Conservation (phyloP, 2,113 vertebrate species). For the Nyctereutes procyonoides region DNA sequence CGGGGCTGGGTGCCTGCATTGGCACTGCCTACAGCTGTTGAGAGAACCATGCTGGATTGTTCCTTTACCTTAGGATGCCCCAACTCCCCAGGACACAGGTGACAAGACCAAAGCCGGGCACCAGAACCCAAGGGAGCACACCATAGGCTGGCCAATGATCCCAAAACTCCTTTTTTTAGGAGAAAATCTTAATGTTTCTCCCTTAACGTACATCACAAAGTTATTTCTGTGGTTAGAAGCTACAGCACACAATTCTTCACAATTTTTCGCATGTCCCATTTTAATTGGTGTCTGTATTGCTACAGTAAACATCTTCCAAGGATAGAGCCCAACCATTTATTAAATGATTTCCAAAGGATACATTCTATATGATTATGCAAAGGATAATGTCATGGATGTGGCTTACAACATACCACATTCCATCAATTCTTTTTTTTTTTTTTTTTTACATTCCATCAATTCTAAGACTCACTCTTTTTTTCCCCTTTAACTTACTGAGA, state of each 20-base stretch:
- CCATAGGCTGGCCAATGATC: neutral
- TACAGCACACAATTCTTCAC: neutral
- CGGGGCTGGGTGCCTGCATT: neutral
- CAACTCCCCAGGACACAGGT: neutral
- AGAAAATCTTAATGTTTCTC: neutral
- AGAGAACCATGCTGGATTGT: neutral
- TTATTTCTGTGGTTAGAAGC: neutral
- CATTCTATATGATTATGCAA: neutral
- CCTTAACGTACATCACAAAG: neutral
- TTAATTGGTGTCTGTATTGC: neutral
- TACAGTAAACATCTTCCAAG: neutral
- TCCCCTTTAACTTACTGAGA: slow-evolving; percentile 9
- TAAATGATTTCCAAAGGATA: neutral
- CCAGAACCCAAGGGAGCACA: neutral
- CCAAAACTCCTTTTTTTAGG: neutral
- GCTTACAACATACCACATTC: neutral
- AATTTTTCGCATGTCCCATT: neutral
- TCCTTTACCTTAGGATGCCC: neutral
- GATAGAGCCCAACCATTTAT: neutral
- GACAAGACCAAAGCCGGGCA: neutral
- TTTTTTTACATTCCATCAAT: neutral
- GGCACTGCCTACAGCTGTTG: neutral
- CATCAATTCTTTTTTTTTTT: neutral
- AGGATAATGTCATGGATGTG: neutral
- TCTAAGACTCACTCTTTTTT: slow-evolving; percentile 14